Conservation (phyloP, 2,888 invertebrate genomes). For the Drosophila heteroneura region DNA sequence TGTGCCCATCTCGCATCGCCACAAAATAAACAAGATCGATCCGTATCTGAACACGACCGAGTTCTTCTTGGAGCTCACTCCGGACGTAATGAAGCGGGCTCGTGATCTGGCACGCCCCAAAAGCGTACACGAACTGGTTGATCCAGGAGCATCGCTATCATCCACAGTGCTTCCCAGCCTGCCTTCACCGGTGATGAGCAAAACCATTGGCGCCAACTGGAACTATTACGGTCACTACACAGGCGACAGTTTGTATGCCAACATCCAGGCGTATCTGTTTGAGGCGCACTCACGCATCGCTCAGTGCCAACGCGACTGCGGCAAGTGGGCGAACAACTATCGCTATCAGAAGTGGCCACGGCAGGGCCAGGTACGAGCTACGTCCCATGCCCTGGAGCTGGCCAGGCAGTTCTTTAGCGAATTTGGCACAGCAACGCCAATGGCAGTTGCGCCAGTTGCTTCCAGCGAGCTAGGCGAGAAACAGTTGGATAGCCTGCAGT, state of each 20-base stretch:
- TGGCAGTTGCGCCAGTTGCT: conserved; percentile 14
- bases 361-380: conserved; percentile 60
- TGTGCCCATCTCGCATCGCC: conserved; percentile 90
- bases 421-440: conserved; percentile 60
- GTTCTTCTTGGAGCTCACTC: conserved; percentile 91
- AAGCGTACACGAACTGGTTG: conserved; percentile 65
- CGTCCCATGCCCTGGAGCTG: conserved; percentile 82
- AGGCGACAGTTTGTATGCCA: conserved; percentile 90
- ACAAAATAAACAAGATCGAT: conserved; percentile 90
- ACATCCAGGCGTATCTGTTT: conserved; percentile 94
- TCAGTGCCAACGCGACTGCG: conserved; percentile 90
- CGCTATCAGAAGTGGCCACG: conserved; percentile 86
- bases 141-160: conserved; percentile 19
- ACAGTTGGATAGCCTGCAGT: conserved; percentile 88
- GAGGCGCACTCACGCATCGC: conserved; percentile 93
- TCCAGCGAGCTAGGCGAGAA: conserved; percentile 78
- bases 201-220: conserved; percentile 86
- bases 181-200: conserved; percentile 83
- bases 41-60: conserved; percentile 91
- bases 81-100: conserved; percentile 86
- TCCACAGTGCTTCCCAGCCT: conserved; percentile 65
- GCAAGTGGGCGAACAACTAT: conserved; percentile 92
- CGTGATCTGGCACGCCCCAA: conserved; percentile 82
- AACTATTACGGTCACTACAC: conserved; percentile 86
- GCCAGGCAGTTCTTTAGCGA: conserved; percentile 84